phyloP scores from a whole-genome alignment of 2,797 vertebrate species.

The Channallabes apus region DNA sequence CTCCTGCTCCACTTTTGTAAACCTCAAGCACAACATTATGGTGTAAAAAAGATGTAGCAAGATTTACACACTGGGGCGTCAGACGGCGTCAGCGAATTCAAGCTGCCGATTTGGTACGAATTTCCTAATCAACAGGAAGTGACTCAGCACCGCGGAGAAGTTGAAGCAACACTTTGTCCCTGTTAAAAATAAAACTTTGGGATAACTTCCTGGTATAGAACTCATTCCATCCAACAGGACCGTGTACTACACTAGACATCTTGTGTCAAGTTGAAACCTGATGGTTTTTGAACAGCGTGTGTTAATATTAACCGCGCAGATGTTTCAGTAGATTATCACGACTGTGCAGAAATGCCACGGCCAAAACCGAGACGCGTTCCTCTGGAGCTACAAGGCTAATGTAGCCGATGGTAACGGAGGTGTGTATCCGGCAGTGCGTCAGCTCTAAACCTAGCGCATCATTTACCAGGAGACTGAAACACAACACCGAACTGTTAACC shows the following conservation, averaged over 20 bases:
- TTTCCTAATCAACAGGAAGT: not conserved
- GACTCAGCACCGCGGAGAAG: not conserved
- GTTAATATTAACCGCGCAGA: not conserved
- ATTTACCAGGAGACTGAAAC: not conserved
- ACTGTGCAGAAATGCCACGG: not conserved
- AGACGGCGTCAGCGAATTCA: too few relatives aligned
- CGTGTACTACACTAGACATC: not conserved
- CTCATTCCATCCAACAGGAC: not conserved
- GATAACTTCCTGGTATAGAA: not conserved
- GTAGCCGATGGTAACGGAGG: not conserved
- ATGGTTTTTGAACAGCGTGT: not conserved
- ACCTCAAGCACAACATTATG: not conserved
- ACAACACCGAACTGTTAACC: not conserved
- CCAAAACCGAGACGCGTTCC: not conserved
- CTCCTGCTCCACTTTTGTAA: not conserved
- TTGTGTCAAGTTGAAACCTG: not conserved
- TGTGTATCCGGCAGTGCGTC: not conserved
- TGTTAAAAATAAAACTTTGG: not conserved
- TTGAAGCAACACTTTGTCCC: not conserved
- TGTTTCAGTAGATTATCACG: not conserved
- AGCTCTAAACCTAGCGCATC: not conserved
- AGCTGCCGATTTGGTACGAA: not conserved
- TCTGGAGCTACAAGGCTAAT: not conserved
- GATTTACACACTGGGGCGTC: too few relatives aligned
- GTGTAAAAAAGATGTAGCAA: not conserved